These are phyloP conservation scores for Tinea pellionella DNA, from an alignment of 2,888 invertebrate genomes.

Conservation along the genomic window DNA sequence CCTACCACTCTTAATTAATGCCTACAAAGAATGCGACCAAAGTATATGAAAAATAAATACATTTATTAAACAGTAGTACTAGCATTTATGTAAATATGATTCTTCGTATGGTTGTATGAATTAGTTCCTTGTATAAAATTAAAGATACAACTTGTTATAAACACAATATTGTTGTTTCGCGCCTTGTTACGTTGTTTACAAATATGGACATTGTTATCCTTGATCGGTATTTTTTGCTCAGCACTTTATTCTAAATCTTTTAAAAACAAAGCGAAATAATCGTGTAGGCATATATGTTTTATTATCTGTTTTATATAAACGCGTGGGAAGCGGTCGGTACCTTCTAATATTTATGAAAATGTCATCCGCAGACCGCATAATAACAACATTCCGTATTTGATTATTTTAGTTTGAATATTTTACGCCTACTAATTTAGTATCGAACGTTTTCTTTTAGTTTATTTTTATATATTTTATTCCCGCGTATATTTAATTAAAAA, in stretches of 20 bases:
- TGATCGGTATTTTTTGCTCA: neutral
- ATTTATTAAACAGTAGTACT: too few species aligned
- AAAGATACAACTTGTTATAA: too few species aligned
- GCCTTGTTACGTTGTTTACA: neutral
- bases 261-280: neutral
- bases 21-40: too few species aligned
- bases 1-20: too few species aligned
- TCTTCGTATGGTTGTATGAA: too few species aligned
- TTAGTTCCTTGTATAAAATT: too few species aligned
- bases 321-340: neutral
- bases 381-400: conserved; percentile 11
- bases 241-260: neutral
- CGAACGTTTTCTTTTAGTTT: neutral
- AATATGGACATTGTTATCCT: neutral
- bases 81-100: too few species aligned
- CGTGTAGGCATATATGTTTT: neutral
- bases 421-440: conserved; percentile 1
- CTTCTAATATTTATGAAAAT: conserved; percentile 1
- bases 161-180: neutral
- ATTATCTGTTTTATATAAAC: neutral
- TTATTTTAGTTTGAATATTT: neutral
- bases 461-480: too few species aligned
- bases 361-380: conserved; percentile 6
- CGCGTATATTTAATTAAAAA: too few species aligned
- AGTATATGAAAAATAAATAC: too few species aligned